These are phyloP conservation scores for Carcharodon carcharias DNA, from an alignment of 2,797 vertebrate genomes.

Conservation along the genomic window DNA sequence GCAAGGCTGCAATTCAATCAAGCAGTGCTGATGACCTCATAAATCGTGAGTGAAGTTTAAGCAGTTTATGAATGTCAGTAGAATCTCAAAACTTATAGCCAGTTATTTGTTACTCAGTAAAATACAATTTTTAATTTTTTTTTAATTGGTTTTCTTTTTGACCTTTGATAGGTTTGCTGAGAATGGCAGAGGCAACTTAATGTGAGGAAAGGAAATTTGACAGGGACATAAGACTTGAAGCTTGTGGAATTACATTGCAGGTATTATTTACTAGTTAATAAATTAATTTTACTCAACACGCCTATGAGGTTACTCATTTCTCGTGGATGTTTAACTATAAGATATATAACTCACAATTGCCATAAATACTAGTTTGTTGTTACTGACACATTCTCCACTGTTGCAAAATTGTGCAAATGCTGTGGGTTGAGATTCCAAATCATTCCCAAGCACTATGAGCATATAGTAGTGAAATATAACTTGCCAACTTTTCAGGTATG, in stretches of 20 bases:
- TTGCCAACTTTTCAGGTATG: not conserved
- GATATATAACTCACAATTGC: not conserved
- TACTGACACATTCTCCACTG: not conserved
- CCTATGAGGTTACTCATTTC: not conserved
- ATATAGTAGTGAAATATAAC: not conserved
- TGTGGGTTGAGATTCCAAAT: not conserved
- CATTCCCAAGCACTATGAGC: not conserved
- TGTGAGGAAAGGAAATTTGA: not conserved
- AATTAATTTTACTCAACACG: not conserved
- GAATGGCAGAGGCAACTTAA: not conserved
- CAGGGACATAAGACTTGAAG: not conserved
- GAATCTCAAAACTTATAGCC: conserved; percentile 7
- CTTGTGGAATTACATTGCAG: not conserved
- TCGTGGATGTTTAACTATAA: not conserved
- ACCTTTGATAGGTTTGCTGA: not conserved
- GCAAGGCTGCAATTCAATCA: not conserved
- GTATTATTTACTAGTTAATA: not conserved
- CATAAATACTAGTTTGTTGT: not conserved
- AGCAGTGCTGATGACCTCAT: conserved; percentile 6
- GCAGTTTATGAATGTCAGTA: conserved; percentile 16
- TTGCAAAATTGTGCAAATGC: not conserved
- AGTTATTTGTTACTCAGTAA: not conserved
- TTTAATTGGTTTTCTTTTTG: not conserved
- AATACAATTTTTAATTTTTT: not conserved
- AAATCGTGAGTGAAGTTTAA: not conserved